These are phyloP conservation scores for Procambarus clarkii DNA, from an alignment of 1,140 invertebrate genomes.

Conservation along the genomic window DNA sequence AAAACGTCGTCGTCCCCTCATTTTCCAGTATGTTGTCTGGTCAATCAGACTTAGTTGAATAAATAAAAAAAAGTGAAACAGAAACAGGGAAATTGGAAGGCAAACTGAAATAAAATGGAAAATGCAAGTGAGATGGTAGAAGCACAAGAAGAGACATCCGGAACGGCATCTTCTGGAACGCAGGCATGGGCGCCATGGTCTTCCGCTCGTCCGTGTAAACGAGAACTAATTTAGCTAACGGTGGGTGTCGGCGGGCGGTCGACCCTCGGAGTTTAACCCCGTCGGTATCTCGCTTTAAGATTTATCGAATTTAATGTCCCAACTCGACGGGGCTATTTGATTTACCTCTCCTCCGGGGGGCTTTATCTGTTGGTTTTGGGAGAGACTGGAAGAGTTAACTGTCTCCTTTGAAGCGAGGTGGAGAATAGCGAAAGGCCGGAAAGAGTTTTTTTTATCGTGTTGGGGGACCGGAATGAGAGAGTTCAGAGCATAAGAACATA, in stretches of 20 bases:
- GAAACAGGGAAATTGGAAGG: too few relatives aligned
- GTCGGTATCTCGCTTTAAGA: neutral
- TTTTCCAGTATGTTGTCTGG: too few relatives aligned
- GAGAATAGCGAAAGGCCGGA: neutral
- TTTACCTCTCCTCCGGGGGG: neutral
- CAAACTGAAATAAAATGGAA: too few relatives aligned
- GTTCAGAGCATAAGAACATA: too few relatives aligned
- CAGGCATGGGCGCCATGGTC: neutral
- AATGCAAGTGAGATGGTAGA: too few relatives aligned
- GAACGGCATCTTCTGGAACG: too few relatives aligned
- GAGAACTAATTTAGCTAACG: neutral
- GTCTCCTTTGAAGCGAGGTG: neutral
- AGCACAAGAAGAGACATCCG: too few relatives aligned
- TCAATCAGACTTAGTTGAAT: too few relatives aligned
- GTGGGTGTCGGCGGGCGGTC: neutral
- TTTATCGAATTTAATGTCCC: slow-evolving; percentile 5
- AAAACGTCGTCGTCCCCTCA: too few relatives aligned
- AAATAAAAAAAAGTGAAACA: too few relatives aligned
- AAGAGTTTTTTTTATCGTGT: neutral
- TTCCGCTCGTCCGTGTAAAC: neutral
- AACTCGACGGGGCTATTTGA: neutral
- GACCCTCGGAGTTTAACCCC: neutral
- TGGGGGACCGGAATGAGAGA: neutral
- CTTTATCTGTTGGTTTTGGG: slow-evolving; percentile 4
- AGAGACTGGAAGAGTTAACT: neutral